These are phyloP conservation scores for Dreissena polymorpha DNA, from an alignment of 1,140 invertebrate species.

Conservation along the genomic window DNA sequence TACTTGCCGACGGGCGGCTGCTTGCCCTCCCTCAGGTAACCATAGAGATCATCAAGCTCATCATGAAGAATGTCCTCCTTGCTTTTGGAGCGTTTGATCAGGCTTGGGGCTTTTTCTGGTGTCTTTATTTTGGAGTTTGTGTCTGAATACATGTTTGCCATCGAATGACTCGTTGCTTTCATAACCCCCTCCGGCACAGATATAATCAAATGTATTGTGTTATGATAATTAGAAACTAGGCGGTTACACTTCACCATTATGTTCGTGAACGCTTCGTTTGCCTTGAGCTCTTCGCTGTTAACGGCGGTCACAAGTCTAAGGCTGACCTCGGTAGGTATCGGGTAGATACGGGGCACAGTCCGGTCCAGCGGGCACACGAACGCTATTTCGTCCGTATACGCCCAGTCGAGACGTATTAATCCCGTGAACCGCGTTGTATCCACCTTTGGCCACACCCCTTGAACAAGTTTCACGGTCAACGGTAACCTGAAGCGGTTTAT, in stretches of 20 bases:
- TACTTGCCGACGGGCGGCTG: constrained; percentile 84
- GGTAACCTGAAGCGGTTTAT: constrained; percentile 91
- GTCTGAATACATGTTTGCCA: constrained; percentile 70
- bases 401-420: constrained; percentile 90
- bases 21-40: constrained; percentile 93
- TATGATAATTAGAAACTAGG: constrained; percentile 90
- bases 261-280: constrained; percentile 89
- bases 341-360: constrained; percentile 88
- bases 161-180: constrained; percentile 68
- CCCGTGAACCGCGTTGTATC: constrained; percentile 80
- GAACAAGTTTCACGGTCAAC: constrained; percentile 93
- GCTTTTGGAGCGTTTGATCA: constrained; percentile 66
- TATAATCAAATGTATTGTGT: constrained; percentile 85
- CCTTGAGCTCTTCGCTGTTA: constrained; percentile 90
- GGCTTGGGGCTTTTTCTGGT: constrained; percentile 73
- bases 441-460: constrained; percentile 89
- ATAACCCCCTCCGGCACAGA: constrained; percentile 72
- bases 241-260: constrained; percentile 90
- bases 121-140: constrained; percentile 57
- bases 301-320: constrained; percentile 91
- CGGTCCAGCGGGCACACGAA: constrained; percentile 86
- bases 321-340: constrained; percentile 91
- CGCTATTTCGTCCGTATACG: constrained; percentile 85
- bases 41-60: constrained; percentile 98
- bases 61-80: constrained; percentile 87